A percentile compares a stretch with the other conserved stretches of the same genome.
These are phyloP conservation scores for Pseudeuparius sepicola DNA, from an alignment of 2,888 invertebrate species.

Conservation along the genomic window DNA sequence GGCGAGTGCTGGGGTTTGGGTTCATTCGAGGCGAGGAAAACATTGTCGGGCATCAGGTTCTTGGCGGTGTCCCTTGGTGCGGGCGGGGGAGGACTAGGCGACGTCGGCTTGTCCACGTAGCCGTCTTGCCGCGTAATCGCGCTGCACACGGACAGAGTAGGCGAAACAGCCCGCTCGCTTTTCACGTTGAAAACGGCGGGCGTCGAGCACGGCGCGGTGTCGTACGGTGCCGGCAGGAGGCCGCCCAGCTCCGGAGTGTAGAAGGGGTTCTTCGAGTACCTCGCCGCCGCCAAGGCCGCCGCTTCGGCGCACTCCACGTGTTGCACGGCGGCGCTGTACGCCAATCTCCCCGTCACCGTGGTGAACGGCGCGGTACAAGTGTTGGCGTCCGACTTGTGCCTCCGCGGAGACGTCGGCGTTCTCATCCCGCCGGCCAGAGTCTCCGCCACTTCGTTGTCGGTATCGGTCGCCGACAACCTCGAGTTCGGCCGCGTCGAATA, in stretches of 20 bases:
- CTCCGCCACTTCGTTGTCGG: constrained; percentile 55
- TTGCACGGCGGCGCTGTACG: constrained; percentile 57
- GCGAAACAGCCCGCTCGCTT: constrained; percentile 49
- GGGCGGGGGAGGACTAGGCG: constrained; percentile 72
- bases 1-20: constrained; percentile 57
- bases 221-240: constrained; percentile 43
- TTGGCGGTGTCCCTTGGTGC: constrained; percentile 59
- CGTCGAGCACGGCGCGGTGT: constrained; percentile 42
- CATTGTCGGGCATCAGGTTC: constrained; percentile 35
- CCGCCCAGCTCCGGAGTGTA: constrained; percentile 41
- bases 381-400: constrained; percentile 47
- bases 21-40: constrained; percentile 39
- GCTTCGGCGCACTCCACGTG: constrained; percentile 49
- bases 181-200: constrained; percentile 42
- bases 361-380: constrained; percentile 51
- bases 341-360: constrained; percentile 53
- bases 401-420: constrained; percentile 46
- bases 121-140: constrained; percentile 55
- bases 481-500: constrained; percentile 45
- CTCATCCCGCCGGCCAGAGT: constrained; percentile 44
- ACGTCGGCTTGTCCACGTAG: constrained; percentile 38
- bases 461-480: constrained; percentile 52
- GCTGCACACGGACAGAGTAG: constrained; percentile 53
- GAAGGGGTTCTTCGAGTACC: constrained; percentile 37
- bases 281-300: constrained; percentile 28